Base-by-base conservation (phyloP, 2,888 invertebrate genomes). In the Andrena haemorrhoa region DNA sequence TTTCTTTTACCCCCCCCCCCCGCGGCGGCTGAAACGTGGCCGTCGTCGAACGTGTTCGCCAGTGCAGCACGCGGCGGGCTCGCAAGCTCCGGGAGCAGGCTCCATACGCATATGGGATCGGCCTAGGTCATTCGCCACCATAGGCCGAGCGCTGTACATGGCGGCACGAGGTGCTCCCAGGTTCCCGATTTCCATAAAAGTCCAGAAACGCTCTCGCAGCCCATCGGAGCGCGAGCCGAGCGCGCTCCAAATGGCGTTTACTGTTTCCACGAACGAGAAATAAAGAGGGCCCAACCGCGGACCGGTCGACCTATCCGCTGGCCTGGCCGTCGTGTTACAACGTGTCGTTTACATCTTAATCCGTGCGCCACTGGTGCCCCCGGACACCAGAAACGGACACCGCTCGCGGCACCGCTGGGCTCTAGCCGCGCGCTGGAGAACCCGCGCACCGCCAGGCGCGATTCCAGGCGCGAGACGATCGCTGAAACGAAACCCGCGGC, bases 181-280 rank as follows among this genome's bases (percentile, higher is more conserved):
- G 91, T 88, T 88, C 90, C 85, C 90, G 89, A 91, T 92, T 91
- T 88, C 91, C 91, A 90, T 92, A 92, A 91, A 92, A 90, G 91
- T 92, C 89, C 86, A 84, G 88, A 88, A 89, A 89, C 79, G 87
- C 84, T 90, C 87, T 88, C 73, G 85, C 86, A 81, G 76, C 33
- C 79, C 83, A 68, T 79, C 82, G 83, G 81, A 75, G 75, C 87
- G 86, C 84, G 81, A 84, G 82, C 76, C 60, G 78, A 29, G 64
- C 81, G 68, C 74, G 75, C 81, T 80, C 69, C 88, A 89, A 89
- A 91, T 88, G 89, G 89, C 86, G 84, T 86, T 87, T 82, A 85
- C 84, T 75, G 83, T 79, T 90, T 91, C 90, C 86, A 85, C 87
- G 89, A 90, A 90, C 75, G 85, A 79, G 84, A 79, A 79, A 82